phyloP scores from a whole-genome alignment of 2,113 vertebrate genomes.

The Turdus rufiventris region DNA sequence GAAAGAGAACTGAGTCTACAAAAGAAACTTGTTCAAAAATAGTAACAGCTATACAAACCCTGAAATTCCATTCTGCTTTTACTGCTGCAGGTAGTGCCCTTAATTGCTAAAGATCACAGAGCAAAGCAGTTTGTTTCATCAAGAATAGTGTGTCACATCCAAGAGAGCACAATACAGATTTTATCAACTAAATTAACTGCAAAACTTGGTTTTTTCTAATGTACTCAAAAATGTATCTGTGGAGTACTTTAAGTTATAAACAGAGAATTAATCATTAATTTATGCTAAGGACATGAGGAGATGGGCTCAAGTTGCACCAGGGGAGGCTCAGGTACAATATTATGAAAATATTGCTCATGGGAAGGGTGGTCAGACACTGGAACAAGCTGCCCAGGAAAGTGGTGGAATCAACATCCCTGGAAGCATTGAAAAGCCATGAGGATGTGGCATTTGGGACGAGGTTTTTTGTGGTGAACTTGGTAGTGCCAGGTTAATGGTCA shows the following conservation, averaged over 20 bases:
- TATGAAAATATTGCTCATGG: neutral
- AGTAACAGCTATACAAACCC: neutral
- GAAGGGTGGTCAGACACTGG: neutral
- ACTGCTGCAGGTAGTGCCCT: neutral
- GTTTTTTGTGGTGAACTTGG: neutral
- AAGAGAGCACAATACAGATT: neutral
- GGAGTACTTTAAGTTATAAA: neutral
- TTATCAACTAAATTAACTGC: neutral
- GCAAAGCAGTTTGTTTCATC: neutral
- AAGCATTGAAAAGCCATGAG: neutral
- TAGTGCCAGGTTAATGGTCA: neutral
- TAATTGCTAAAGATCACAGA: neutral
- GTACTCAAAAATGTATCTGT: neutral
- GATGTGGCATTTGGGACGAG: neutral
- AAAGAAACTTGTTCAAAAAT: neutral
- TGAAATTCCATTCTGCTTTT: neutral
- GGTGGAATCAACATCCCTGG: neutral
- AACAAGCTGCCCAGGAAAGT: neutral
- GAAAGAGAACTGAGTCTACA: neutral
- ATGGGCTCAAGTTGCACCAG: neutral
- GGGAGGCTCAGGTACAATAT: neutral
- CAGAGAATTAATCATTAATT: neutral
- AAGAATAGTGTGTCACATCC: neutral
- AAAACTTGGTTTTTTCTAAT: neutral
- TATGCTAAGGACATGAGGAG: neutral